phyloP scores from a whole-genome alignment of 2,888 invertebrate genomes.

The Cloeon dipterum region DNA sequence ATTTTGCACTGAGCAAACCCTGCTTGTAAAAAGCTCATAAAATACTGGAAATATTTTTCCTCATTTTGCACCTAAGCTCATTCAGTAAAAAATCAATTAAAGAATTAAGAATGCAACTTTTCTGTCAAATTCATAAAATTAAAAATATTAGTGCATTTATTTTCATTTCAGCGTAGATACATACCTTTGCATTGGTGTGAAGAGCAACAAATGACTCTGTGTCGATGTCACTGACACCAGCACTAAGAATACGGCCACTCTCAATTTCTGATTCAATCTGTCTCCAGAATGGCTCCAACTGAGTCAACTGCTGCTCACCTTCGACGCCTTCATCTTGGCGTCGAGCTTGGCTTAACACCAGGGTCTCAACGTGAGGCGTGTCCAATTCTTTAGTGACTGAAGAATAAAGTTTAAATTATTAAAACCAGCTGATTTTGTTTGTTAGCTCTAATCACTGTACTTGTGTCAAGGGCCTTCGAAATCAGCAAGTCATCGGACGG shows the following conservation, averaged over 20 bases:
- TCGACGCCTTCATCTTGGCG: slow-evolving; percentile 12
- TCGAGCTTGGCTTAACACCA: slow-evolving; percentile 45
- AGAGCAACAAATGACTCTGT: slow-evolving; percentile 52
- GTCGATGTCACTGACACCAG: slow-evolving; percentile 81
- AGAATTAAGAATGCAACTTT: no score
- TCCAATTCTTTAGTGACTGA: not conserved
- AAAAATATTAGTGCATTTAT: not conserved
- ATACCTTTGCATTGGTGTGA: slow-evolving; percentile 44
- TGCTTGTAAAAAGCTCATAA: no score
- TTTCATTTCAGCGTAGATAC: slow-evolving; percentile 1
- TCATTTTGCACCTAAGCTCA: no score
- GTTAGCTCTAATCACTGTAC: no score
- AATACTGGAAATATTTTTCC: no score
- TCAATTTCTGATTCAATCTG: slow-evolving; percentile 47
- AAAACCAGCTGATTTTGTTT: no score
- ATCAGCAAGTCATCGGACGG: not conserved
- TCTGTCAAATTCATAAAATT: not conserved
- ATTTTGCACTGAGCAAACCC: no score
- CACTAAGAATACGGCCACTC: slow-evolving; percentile 37
- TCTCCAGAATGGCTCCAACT: slow-evolving; percentile 53
- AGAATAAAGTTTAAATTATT: no score
- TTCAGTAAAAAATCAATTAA: no score
- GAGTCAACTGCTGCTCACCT: slow-evolving; percentile 22
- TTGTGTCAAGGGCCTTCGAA: no score
- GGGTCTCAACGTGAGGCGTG: slow-evolving; percentile 52